phyloP scores from a whole-genome alignment of 1,140 invertebrate species.

The Cyphomyrmex costatus region DNA sequence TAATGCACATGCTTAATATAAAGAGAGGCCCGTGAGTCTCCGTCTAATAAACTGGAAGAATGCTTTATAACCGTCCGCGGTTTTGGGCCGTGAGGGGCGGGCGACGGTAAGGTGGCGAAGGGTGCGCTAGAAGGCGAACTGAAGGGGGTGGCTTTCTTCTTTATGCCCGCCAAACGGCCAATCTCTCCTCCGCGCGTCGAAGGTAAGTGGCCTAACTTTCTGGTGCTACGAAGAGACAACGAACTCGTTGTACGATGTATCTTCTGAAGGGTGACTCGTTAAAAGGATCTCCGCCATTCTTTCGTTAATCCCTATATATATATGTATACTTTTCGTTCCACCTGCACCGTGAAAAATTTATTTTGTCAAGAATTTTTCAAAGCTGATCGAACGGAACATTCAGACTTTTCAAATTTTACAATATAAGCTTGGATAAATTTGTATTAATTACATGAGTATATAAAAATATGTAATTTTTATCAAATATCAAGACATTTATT shows the following conservation, averaged over 20 bases:
- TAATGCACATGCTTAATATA: conserved; percentile 81
- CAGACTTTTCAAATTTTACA: neutral
- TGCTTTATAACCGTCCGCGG: conserved; percentile 78
- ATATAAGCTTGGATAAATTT: neutral
- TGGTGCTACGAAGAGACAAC: conserved; percentile 57
- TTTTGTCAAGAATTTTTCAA: conserved; percentile 24
- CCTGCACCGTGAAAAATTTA: conserved; percentile 20
- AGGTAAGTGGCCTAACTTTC: conserved; percentile 75
- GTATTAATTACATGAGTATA: neutral
- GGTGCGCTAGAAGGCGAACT: conserved; percentile 58
- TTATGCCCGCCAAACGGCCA: conserved; percentile 72
- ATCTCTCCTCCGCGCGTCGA: conserved; percentile 75
- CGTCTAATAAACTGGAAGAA: conserved; percentile 80
- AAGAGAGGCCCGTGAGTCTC: conserved; percentile 76
- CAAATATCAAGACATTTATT: conserved; percentile 28
- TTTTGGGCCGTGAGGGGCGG: conserved; percentile 70
- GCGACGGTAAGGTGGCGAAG: conserved; percentile 32
- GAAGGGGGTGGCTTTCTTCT: conserved; percentile 72
- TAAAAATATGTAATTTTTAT: neutral
- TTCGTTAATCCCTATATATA: conserved; percentile 7
- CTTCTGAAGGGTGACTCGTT: conserved; percentile 51
- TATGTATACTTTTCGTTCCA: neutral
- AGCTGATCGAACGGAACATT: neutral
- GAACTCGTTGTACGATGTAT: conserved; percentile 66
- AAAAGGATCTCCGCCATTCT: conserved; percentile 40